Percentiles rank a stretch among this genome's conserved stretches.
These are phyloP conservation scores for Agonum fuliginosum DNA, from an alignment of 2,888 invertebrate genomes.

Conservation along the genomic window DNA sequence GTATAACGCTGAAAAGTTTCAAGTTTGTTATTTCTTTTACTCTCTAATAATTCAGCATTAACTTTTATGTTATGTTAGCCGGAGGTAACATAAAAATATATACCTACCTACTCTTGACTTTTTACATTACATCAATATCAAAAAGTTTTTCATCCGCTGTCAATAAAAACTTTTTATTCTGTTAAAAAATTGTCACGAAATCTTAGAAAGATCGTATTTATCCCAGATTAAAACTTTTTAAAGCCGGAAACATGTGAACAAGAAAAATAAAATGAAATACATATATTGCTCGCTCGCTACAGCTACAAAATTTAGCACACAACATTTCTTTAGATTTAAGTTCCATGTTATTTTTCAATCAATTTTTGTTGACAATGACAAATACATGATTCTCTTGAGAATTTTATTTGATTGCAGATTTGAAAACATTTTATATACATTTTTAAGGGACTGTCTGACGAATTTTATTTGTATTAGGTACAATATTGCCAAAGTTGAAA, in stretches of 20 bases:
- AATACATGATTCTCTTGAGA: no score
- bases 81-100: slow-evolving; percentile 32
- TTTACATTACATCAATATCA: slow-evolving; percentile 36
- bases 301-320: no score
- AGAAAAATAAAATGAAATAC: no score
- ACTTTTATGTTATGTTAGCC: slow-evolving; percentile 20
- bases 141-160: slow-evolving; percentile 1
- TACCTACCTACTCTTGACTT: slow-evolving; percentile 2
- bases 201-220: background rate
- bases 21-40: slow-evolving; percentile 40
- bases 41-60: slow-evolving; percentile 14
- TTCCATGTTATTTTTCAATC: no score
- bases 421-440: no score
- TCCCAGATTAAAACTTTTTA: background rate
- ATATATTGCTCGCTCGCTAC: no score
- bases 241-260: background rate
- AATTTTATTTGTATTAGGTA: no score
- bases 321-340: no score
- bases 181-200: slow-evolving; percentile 22
- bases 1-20: slow-evolving; percentile 14
- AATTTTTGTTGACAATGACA: no score
- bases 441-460: no score
- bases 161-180: slow-evolving; percentile 34
- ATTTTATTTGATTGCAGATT: no score
- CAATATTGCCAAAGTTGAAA: no score